Conservation (phyloP, 64 coral and sea anemone species). For the Montipora efflorescens region DNA sequence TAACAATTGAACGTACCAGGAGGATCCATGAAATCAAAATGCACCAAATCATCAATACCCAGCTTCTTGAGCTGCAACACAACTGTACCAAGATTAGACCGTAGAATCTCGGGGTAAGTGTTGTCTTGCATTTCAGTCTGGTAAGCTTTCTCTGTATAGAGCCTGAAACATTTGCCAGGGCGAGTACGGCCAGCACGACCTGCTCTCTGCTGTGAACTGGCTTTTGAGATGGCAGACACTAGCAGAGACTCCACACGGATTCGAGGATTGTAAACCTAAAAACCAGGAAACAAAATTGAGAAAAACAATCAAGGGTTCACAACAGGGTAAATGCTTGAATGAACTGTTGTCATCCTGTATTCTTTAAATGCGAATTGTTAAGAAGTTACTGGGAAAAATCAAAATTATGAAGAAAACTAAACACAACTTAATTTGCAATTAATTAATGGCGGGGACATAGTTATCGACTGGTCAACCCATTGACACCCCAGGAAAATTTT, state of each 20-base stretch:
- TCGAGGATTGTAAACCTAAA: slow-evolving; percentile 96
- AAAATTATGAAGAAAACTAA: too few relatives aligned
- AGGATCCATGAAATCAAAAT: slow-evolving; percentile 99
- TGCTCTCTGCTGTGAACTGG: slow-evolving; percentile 95
- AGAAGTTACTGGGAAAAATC: neutral
- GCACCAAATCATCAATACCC: slow-evolving; percentile 98
- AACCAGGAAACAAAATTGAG: neutral
- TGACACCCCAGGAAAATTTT: too few relatives aligned
- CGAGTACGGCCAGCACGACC: slow-evolving; percentile 96
- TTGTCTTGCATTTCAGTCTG: slow-evolving; percentile 97
- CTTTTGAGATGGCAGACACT: slow-evolving; percentile 98
- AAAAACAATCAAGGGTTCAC: neutral
- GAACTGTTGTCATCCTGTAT: too few relatives aligned
- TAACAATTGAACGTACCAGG: slow-evolving; percentile 68
- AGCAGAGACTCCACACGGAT: slow-evolving; percentile 96
- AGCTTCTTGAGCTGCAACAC: slow-evolving; percentile 96
- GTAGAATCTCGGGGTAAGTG: slow-evolving; percentile 96
- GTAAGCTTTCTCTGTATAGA: slow-evolving; percentile 99
- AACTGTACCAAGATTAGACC: slow-evolving; percentile 98
- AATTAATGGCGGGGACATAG: too few relatives aligned
- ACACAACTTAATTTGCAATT: too few relatives aligned
- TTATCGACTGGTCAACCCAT: too few relatives aligned
- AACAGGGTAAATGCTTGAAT: neutral
- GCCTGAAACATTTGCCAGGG: slow-evolving; percentile 95
- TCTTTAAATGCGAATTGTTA: too few relatives aligned